phyloP scores from a whole-genome alignment of 2,797 vertebrate genomes.

The Pangasius mekongensis region DNA sequence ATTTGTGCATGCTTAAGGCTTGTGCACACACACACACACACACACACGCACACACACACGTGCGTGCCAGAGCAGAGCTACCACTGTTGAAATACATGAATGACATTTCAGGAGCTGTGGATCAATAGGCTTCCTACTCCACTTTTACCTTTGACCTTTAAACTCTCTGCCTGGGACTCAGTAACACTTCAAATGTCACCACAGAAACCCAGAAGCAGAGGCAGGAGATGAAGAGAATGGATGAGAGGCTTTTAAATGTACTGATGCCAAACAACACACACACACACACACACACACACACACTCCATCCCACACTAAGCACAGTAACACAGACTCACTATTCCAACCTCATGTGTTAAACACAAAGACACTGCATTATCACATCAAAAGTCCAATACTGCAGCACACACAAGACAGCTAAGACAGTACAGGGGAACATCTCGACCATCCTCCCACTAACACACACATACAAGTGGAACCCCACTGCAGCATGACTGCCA shows the following conservation, averaged over 20 bases:
- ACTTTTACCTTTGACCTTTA: conserved; percentile 36
- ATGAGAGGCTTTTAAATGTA: conserved; percentile 8
- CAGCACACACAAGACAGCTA: neutral
- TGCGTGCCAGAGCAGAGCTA: neutral
- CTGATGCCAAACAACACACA: conserved; percentile 18
- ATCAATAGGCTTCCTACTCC: conserved; percentile 24
- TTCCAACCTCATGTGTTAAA: neutral
- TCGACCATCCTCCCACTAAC: neutral
- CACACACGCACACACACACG: neutral
- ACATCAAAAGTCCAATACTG: neutral
- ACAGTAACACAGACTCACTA: neutral
- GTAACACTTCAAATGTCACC: conserved; percentile 29
- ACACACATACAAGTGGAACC: conserved; percentile 8
- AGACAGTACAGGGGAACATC: neutral
- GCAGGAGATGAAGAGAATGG: conserved; percentile 17
- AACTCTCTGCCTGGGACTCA: conserved; percentile 7
- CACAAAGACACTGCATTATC: neutral
- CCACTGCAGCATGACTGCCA: neutral
- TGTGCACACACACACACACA: neutral
- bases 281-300: conserved; percentile 4
- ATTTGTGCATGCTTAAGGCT: neutral
- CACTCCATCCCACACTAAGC: neutral
- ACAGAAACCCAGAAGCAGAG: conserved; percentile 17
- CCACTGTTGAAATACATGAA: neutral
- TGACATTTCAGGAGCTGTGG: conserved; percentile 38